A percentile compares a stretch with the other conserved stretches of the same genome.
Evolutionary conservation across 2,888 invertebrate genomes (phyloP).

Genomic region (Scaptomyza caliginosa): DNA sequence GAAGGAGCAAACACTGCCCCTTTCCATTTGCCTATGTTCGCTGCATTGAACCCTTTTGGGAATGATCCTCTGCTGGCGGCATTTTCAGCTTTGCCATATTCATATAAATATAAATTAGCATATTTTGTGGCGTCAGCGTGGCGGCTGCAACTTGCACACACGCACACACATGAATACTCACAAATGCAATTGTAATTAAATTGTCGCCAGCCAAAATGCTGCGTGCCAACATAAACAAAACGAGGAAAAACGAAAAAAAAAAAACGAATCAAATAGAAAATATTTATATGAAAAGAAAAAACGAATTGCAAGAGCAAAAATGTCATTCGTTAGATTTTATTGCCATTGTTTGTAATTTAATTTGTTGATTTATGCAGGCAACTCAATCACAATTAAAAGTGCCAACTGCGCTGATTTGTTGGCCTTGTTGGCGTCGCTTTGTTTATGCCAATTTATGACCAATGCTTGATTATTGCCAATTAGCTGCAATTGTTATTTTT

Average conservation of each 20-base stretch:
- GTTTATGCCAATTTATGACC: conserved; percentile 69
- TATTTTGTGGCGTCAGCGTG: conserved; percentile 76
- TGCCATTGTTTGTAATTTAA: conserved; percentile 72
- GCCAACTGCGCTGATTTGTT: conserved; percentile 68
- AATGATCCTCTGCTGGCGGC: conserved; percentile 23
- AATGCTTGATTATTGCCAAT: conserved; percentile 70
- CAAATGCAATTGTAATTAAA: conserved; percentile 68
- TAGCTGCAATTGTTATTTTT: conserved; percentile 64
- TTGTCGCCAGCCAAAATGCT: conserved; percentile 63
- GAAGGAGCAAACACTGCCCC: not conserved
- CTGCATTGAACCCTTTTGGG: conserved; percentile 10
- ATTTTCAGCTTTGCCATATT: conserved; percentile 52
- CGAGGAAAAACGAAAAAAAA: conserved; percentile 8
- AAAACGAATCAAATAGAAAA: too few relatives aligned
- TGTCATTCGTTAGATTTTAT: conserved; percentile 69
- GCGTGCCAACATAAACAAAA: conserved; percentile 47
- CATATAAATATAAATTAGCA: conserved; percentile 80
- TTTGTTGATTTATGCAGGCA: conserved; percentile 74
- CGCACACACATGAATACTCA: conserved; percentile 7
- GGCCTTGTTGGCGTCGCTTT: conserved; percentile 55
- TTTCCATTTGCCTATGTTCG: too few relatives aligned
- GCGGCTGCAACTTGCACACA: conserved; percentile 46
- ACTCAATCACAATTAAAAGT: conserved; percentile 74
- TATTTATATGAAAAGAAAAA: not conserved
- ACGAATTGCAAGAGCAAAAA: conserved; percentile 22